phyloP scores from a whole-genome alignment of 92 coral and sea anemone species.

The Paramuricea clavata region DNA sequence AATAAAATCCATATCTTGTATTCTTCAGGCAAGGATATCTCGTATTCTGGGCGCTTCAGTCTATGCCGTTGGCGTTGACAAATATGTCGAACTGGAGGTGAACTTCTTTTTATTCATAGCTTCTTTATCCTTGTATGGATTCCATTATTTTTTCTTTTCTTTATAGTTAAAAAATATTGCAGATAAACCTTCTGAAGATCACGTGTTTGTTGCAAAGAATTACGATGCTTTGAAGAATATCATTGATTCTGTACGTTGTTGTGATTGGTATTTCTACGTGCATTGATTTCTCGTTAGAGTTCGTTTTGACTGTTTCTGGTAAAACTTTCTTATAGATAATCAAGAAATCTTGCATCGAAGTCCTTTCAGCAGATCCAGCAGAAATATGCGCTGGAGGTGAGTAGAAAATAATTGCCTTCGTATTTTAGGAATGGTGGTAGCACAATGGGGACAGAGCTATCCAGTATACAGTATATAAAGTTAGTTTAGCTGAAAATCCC shows the following conservation, averaged over 20 bases:
- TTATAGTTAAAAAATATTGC: constrained; percentile 73
- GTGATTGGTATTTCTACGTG: no score
- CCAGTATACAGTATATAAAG: no score
- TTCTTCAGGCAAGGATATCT: constrained; percentile 67
- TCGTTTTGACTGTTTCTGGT: background rate
- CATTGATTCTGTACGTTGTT: constrained; percentile 62
- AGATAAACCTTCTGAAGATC: constrained; percentile 74
- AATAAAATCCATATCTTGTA: no score
- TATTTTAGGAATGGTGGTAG: no score
- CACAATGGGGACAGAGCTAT: no score
- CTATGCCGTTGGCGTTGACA: constrained; percentile 78
- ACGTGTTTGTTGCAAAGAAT: constrained; percentile 74
- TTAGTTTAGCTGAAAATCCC: no score
- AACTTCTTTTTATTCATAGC: background rate
- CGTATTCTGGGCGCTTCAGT: constrained; percentile 75
- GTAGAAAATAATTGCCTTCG: background rate
- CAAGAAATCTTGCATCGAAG: constrained; percentile 83
- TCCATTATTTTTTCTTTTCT: background rate
- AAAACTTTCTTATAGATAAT: constrained; percentile 62
- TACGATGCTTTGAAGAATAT: constrained; percentile 68
- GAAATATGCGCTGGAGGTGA: constrained; percentile 79
- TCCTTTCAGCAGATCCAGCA: constrained; percentile 73
- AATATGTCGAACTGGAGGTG: constrained; percentile 56
- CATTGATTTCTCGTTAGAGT: no score
- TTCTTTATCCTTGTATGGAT: background rate